Evolutionary conservation across 2,113 vertebrate genomes (phyloP).

Genomic region (Callopanchax toddi): DNA sequence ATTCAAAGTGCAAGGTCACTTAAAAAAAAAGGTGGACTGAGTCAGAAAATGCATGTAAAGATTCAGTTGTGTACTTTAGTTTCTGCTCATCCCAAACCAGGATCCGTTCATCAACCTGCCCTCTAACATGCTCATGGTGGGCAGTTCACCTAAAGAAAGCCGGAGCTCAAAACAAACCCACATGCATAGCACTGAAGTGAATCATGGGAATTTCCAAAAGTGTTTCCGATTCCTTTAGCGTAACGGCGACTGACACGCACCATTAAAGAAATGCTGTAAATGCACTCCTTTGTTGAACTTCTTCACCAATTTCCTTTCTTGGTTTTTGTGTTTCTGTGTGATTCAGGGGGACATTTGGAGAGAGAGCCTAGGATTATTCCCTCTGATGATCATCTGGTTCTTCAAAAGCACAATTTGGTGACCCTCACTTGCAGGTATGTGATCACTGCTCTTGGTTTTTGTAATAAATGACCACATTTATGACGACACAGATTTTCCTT

Average conservation of each 20-base stretch:
- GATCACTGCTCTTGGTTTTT: not conserved
- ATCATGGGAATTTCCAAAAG: constrained; percentile 22
- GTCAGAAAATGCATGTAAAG: too few relatives aligned
- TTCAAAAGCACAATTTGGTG: constrained; percentile 46
- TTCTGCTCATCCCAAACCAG: constrained; percentile 22
- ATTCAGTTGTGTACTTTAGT: too few relatives aligned
- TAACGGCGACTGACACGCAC: not conserved
- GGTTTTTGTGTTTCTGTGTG: constrained; percentile 39
- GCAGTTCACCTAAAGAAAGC: constrained; percentile 30
- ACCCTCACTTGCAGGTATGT: constrained; percentile 77
- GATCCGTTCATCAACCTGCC: constrained; percentile 23
- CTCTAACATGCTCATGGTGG: constrained; percentile 14
- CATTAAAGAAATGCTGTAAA: constrained; percentile 1
- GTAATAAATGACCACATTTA: not conserved
- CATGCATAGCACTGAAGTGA: constrained; percentile 13
- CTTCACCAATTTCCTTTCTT: constrained; percentile 9
- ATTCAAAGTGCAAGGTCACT: constrained; percentile 52
- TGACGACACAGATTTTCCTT: not conserved
- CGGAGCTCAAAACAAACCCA: constrained; percentile 38
- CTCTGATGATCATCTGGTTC: constrained; percentile 36
- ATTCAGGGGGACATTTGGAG: constrained; percentile 63
- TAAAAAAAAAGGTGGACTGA: too few relatives aligned
- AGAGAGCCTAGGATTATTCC: constrained; percentile 56
- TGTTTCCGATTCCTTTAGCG: constrained; percentile 20
- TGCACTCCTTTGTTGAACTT: constrained; percentile 4